These are phyloP conservation scores for Tangara arthus DNA, from an alignment of 2,797 vertebrate genomes.

Conservation along the genomic window DNA sequence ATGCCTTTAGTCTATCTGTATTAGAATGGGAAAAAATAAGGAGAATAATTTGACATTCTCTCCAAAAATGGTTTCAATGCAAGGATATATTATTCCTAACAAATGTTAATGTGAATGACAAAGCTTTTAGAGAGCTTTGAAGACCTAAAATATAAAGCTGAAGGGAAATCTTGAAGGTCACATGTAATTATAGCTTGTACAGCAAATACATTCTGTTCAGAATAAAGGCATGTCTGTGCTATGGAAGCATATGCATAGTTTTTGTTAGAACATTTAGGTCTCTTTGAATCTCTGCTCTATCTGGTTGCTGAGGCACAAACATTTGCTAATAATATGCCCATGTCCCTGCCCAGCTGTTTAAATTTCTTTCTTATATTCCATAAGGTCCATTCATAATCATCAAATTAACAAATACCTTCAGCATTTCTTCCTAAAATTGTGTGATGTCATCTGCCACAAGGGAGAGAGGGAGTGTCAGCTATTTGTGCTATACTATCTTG, in stretches of 20 bases:
- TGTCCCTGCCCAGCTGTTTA: not conserved
- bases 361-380: not conserved
- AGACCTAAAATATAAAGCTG: not conserved
- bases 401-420: not conserved
- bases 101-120: not conserved
- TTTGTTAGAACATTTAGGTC: not conserved
- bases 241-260: not conserved
- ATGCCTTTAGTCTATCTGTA: not conserved
- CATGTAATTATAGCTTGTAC: not conserved
- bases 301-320: not conserved
- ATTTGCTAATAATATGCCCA: fast-evolving
- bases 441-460: not conserved
- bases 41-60: not conserved
- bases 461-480: not conserved
- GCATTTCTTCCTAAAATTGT: not conserved
- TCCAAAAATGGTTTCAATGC: not conserved
- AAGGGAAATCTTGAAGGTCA: not conserved
- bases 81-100: not conserved
- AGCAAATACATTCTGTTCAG: not conserved
- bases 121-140: not conserved
- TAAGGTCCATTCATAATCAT: not conserved
- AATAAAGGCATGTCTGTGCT: not conserved
- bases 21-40: not conserved
- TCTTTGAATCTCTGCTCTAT: not conserved
- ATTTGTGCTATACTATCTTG: not conserved